Conservation (phyloP, 2,888 invertebrate species). For the Thera obeliscata region DNA sequence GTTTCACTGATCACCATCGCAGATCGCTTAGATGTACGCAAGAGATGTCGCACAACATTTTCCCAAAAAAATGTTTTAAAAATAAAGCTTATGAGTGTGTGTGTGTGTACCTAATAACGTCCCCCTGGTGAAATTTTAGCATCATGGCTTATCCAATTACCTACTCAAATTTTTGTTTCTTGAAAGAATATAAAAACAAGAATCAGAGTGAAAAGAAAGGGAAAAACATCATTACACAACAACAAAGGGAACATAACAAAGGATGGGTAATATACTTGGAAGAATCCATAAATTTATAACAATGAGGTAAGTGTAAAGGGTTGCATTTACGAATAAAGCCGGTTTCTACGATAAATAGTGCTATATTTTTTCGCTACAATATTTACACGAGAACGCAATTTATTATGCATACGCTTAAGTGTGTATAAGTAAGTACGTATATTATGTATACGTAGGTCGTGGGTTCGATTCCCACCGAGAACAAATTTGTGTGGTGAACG, state of each 20-base stretch:
- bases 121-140: neutral
- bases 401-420: neutral
- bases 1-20: too few relatives aligned
- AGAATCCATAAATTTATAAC: slow-evolving; percentile 8
- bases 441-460: too few relatives aligned
- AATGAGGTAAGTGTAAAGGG: neutral
- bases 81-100: too few relatives aligned
- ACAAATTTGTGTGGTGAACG: too few relatives aligned
- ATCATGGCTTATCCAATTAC: neutral
- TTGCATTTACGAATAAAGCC: neutral
- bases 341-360: neutral
- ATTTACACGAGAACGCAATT: neutral
- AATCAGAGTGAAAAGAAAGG: neutral
- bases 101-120: too few relatives aligned
- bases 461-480: too few relatives aligned
- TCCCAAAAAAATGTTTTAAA: too few relatives aligned
- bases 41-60: too few relatives aligned
- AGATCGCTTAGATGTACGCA: too few relatives aligned
- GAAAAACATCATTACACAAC: neutral
- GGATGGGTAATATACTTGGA: neutral
- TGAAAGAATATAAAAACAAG: too few relatives aligned
- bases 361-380: neutral
- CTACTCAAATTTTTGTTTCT: too few relatives aligned
- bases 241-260: neutral
- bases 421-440: too few relatives aligned